Evolutionary conservation across 1,140 invertebrate species (phyloP), one percentile per base, ranked within the genome.

Genomic region (Ceratina calcarata): DNA sequence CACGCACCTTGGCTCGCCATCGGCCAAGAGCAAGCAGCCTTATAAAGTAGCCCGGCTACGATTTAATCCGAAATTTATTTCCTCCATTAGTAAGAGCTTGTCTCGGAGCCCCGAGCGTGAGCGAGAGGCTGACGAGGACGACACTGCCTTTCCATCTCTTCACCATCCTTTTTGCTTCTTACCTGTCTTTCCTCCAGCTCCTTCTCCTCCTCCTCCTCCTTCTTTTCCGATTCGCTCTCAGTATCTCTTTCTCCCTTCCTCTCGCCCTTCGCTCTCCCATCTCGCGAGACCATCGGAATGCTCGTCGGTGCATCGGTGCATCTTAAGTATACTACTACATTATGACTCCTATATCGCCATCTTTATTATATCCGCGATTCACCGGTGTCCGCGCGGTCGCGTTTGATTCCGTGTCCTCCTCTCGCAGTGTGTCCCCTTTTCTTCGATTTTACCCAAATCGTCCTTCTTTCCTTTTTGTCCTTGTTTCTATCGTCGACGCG

Each of bases 51-150:
- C 91, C 89, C 80, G 86, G 89, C 89, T 92, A 92, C 92, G 91
- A 93, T 93, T 93, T 93, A 93, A 93, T 93, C 92, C 92, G 88
- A 92, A 93, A 93, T 93, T 93, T 93, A 93, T 93, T 91, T 91
- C 87, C 91, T 93, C 92, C 92, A 93, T 93, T 93, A 93, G 92
- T 93, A 92, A 92, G 91, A 91, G 91, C 91, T 92, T 92, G 91
- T 93, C 91, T 91, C 88, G 90, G 82, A 83, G 87, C 83, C 80
- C 73, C 86, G 88, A 91, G 88, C 85, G 89, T 91, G 91, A 92
- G 89, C 90, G 91, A 93, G 91, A 91, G 90, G 89, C 91, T 92
- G 91, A 92, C 90, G 89, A 86, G 84, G 87, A 88, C 87, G 87
- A 87, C 77, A 83, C 82, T 87, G 84, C 80, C 84, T 84, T 78